Evolutionary conservation across 2,113 vertebrate genomes (phyloP).

Genomic region (Phodopus roborovskii): DNA sequence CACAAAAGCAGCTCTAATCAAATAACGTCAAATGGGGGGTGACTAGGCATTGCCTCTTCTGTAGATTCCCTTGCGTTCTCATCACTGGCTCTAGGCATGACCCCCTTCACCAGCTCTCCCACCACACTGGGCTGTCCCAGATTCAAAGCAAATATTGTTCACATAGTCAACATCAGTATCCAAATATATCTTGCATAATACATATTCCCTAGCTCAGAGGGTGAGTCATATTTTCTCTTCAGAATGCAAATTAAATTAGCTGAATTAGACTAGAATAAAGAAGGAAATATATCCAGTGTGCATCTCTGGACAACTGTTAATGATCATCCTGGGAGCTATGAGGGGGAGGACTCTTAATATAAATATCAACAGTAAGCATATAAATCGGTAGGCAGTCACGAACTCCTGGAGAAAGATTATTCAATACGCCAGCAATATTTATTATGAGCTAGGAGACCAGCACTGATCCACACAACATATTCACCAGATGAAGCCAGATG

Average conservation of each 20-base stretch:
- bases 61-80: not conserved
- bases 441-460: not conserved
- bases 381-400: not conserved
- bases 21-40: not conserved
- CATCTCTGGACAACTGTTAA: not conserved
- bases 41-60: not conserved
- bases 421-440: not conserved
- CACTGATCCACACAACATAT: not conserved
- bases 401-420: not conserved
- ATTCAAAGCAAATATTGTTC: not conserved
- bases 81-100: not conserved
- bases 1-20: not conserved
- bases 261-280: constrained; percentile 1
- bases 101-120: not conserved
- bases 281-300: constrained; percentile 30
- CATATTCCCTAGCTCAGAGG: not conserved
- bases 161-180: not conserved
- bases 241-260: constrained; percentile 19
- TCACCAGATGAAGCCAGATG: not conserved
- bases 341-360: not conserved
- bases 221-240: constrained; percentile 14
- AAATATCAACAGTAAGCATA: not conserved
- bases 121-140: not conserved
- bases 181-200: not conserved
- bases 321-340: not conserved